Base-by-base conservation (phyloP, 2,113 vertebrate genomes). In the Odocoileus hemionus region DNA sequence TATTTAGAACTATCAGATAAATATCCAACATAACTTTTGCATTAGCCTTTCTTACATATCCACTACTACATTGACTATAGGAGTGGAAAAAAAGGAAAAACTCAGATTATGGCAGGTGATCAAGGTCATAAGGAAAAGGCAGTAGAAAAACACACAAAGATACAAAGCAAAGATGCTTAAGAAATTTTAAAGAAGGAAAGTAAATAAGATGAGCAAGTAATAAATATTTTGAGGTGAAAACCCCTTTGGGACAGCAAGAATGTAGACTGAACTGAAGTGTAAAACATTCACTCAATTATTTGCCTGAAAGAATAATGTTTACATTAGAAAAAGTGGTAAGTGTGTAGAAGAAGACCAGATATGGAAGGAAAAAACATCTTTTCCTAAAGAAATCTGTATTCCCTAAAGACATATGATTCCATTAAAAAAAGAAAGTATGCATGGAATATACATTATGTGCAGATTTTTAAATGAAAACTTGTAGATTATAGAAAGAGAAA, bases 141-240 rank as follows among this genome's bases (percentile, higher is more conserved):
- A 82, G 94, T 0, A 93, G 52, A 76, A 67, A 87, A 91, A 84
- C 9, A 94, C 26, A 83, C 19, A 83, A 94, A 55, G 52, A 55
- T 55, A 39, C n/a, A 55, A 79, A 83, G 30, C 30, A 96, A 95
- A 25, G 3, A 54, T n/a, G 36, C 17, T n/a, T 70, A 67, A 57
- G 83, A 94, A 97, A 95, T 54, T 79, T 89, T 60, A 60, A 94
- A 88, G 60, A 78, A 64, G 74, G 45, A 93, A 92, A 98, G 94
- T 21, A 25, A 93, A 60, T 85, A 88, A 43, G 57, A 89, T 67
- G 92, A 95, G 64, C 79, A 94, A 95, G 54, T 74, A 83, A 87
- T 52, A 90, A 85, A 78, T 79, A 93, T 3, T 83, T 33, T 6
- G 78, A 93, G 47, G 45, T 0, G 60, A n/a, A 61, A 96, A 88